phyloP scores from a whole-genome alignment of 2,797 vertebrate genomes.

The Australoheros facetus region DNA sequence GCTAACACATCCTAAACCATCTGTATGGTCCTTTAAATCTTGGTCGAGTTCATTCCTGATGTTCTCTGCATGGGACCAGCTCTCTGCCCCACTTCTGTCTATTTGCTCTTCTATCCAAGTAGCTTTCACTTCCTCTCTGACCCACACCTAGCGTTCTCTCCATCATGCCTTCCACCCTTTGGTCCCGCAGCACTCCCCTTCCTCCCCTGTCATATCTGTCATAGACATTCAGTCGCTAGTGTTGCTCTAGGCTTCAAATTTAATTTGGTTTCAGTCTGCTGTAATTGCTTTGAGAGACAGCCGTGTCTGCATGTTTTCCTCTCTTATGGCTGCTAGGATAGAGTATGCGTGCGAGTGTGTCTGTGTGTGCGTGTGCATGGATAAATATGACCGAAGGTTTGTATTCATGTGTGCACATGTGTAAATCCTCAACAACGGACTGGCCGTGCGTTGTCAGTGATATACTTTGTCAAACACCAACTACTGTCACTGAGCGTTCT shows the following conservation, averaged over 20 bases:
- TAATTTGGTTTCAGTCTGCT: constrained; percentile 85
- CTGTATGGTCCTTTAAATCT: constrained; percentile 21
- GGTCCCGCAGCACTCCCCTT: constrained; percentile 51
- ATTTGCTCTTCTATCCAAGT: constrained; percentile 63
- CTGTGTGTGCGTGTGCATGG: constrained; percentile 4
- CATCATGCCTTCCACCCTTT: constrained; percentile 55
- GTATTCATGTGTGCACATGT: constrained; percentile 41
- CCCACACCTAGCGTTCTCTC: constrained; percentile 63
- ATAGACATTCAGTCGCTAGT: constrained; percentile 70
- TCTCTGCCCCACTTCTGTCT: constrained; percentile 49
- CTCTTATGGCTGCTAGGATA: constrained; percentile 51
- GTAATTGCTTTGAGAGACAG: constrained; percentile 84
- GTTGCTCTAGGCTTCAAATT: constrained; percentile 83
- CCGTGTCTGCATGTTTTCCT: constrained; percentile 75
- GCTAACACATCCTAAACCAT: constrained; percentile 25
- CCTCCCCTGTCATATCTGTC: constrained; percentile 77
- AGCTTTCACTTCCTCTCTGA: constrained; percentile 52
- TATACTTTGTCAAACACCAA: constrained; percentile 71
- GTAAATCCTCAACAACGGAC: constrained; percentile 61
- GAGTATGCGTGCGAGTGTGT: constrained; percentile 11
- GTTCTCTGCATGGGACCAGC: constrained; percentile 27
- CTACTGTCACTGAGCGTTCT: constrained; percentile 61
- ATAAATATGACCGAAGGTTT: constrained; percentile 48
- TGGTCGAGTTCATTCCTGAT: constrained; percentile 11
- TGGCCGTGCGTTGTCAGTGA: constrained; percentile 63